Conservation (phyloP, 1,140 invertebrate species). For the Rhopalosiphum padi region DNA sequence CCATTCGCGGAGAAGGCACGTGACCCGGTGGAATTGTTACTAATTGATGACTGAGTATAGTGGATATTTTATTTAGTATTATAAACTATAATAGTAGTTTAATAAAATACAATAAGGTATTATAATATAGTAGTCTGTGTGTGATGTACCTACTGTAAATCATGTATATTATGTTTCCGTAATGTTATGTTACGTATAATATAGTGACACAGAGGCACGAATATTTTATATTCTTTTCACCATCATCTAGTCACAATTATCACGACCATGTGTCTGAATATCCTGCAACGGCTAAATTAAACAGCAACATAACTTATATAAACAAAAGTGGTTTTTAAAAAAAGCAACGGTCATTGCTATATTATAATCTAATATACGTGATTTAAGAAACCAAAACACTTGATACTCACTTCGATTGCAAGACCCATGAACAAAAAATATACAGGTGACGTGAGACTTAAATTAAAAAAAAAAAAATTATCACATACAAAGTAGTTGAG, state of each 20-base stretch:
- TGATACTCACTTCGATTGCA: background rate
- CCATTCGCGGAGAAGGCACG: constrained; percentile 12
- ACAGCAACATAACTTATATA: background rate
- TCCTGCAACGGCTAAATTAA: background rate
- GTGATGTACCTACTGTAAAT: background rate
- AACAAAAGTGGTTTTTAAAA: background rate
- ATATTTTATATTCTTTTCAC: background rate
- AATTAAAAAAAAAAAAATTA: background rate
- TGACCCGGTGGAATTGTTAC: constrained; percentile 43
- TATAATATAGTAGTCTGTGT: background rate
- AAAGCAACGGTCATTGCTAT: background rate
- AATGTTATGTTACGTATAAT: background rate
- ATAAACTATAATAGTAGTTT: background rate
- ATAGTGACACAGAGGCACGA: background rate
- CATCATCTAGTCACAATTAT: background rate
- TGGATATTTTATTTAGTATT: constrained; percentile 13
- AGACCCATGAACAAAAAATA: background rate
- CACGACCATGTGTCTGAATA: background rate
- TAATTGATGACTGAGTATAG: constrained; percentile 18
- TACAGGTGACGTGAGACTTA: background rate
- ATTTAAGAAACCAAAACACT: background rate
- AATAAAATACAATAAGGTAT: too few relatives aligned
- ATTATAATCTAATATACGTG: background rate
- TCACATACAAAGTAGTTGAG: background rate
- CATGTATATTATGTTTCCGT: background rate